phyloP scores from a whole-genome alignment of 2,888 invertebrate genomes.

The Oligia latruncula region DNA sequence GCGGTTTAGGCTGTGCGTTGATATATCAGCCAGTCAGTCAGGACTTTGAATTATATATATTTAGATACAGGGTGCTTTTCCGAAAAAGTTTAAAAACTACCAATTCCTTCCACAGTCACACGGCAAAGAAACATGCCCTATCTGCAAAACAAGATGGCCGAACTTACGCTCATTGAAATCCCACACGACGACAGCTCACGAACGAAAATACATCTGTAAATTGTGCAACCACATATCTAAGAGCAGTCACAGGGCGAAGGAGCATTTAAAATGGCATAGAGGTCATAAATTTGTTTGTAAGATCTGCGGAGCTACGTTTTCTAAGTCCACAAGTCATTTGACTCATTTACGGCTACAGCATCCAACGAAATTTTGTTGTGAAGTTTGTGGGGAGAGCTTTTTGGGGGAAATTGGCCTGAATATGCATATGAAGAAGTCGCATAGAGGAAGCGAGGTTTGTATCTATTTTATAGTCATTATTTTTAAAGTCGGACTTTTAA shows the following conservation, averaged over 20 bases:
- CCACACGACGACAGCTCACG: slow-evolving; percentile 75
- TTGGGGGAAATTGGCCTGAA: slow-evolving; percentile 76
- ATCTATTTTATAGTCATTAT: too few species aligned
- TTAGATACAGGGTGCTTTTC: background rate
- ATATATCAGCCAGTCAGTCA: too few species aligned
- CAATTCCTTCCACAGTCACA: slow-evolving; percentile 63
- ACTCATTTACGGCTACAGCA: slow-evolving; percentile 81
- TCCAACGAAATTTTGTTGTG: slow-evolving; percentile 76
- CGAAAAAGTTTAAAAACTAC: background rate
- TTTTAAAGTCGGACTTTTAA: too few species aligned
- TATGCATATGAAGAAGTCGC: slow-evolving; percentile 80
- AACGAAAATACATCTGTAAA: slow-evolving; percentile 77
- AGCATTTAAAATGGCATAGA: slow-evolving; percentile 81
- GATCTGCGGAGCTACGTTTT: slow-evolving; percentile 76
- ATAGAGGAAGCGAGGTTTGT: slow-evolving; percentile 69
- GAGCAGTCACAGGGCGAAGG: slow-evolving; percentile 76
- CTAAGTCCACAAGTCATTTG: slow-evolving; percentile 79
- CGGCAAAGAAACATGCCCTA: slow-evolving; percentile 73
- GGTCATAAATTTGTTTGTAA: slow-evolving; percentile 78
- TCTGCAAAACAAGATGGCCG: slow-evolving; percentile 77
- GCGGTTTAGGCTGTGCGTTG: too few species aligned
- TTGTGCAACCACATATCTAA: slow-evolving; percentile 74
- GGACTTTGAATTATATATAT: too few species aligned
- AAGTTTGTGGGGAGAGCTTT: slow-evolving; percentile 80
- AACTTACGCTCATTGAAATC: slow-evolving; percentile 68